phyloP scores from a whole-genome alignment of 2,888 invertebrate genomes.

The Cataglyphis livida region DNA sequence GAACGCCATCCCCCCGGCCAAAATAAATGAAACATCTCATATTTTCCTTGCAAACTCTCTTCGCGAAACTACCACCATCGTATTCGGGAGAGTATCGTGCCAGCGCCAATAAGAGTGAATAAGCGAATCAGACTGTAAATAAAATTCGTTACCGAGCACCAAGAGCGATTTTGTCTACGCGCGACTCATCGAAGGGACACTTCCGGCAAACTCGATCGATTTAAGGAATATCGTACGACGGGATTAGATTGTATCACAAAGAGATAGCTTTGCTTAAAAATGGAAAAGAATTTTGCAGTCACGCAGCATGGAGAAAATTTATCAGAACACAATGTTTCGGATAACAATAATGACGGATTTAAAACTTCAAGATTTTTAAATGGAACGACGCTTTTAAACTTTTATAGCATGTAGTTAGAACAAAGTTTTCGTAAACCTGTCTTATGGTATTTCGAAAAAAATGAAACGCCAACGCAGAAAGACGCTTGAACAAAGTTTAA shows the following conservation, averaged over 20 bases:
- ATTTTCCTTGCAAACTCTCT: constrained; percentile 44
- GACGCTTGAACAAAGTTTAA: background rate
- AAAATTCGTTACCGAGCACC: constrained; percentile 22
- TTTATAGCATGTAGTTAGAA: too few species aligned
- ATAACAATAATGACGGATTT: constrained; percentile 13
- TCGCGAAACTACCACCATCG: background rate
- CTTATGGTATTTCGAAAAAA: background rate
- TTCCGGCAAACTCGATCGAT: constrained; percentile 28
- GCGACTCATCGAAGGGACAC: background rate
- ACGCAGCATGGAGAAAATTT: constrained; percentile 9
- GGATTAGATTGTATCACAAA: constrained; percentile 10
- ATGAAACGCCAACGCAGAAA: background rate
- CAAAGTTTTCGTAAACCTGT: constrained; percentile 8
- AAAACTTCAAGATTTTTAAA: background rate
- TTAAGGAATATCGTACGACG: constrained; percentile 34
- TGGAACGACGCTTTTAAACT: background rate
- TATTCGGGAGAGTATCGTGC: background rate
- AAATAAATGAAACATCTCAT: constrained; percentile 47
- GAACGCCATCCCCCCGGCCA: constrained; percentile 10
- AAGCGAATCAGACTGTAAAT: constrained; percentile 53
- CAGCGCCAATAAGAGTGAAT: constrained; percentile 53
- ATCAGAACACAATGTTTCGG: constrained; percentile 18
- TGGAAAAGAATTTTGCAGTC: constrained; percentile 8
- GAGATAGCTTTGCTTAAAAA: background rate
- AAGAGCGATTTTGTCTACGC: background rate